Evolutionary conservation across 2,888 invertebrate species (phyloP), one percentile per base, ranked within the genome.

Genomic region (Meliscaeva auricollis): DNA sequence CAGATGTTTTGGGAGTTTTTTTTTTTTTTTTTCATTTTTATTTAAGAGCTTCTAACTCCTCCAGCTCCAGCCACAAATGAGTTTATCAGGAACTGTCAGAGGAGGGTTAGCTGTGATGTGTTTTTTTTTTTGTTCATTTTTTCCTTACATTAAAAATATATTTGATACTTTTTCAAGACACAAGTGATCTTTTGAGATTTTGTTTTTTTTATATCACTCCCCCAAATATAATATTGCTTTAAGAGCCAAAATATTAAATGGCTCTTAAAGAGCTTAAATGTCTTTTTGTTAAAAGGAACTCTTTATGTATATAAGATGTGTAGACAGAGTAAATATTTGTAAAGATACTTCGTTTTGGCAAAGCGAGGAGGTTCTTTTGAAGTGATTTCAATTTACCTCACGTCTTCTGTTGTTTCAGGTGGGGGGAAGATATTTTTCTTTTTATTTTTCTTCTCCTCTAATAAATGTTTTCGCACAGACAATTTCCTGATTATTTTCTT

Each of bases 1-100:
- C 75, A 80, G 46, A 69, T 64, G 56, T 69, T 74, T 26, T 32
- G 11, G 68, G 11, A 46, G 26, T 64, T 70, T 32, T 13, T 15
- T 30, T 52, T 7, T 0, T 9, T 1, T 32, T 52, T 62, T 44
- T 30, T 48, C n/a, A n/a, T n/a, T n/a, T n/a, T n/a, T n/a, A n/a
- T 70, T 41, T 60, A 8, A 5, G 5, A 15, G 44, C n/a, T 54
- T 20, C 6, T 22, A 26, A 6, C 15, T 4, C 38, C 30, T 32
- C 17, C 22, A n/a, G n/a, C n/a, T 22, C 32, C 11, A 2, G 4
- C 41, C 44, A 64, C 13, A 70, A 54, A 70, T 62, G 62, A 46
- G 54, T 62, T 48, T 35, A 69, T 62, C 52, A 70, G 44, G 2
- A 50, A 22, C 2, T 66, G 48, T 50, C 35, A 50, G 2, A 17